Conservation (phyloP, 2,113 vertebrate genomes). For the Ceyx melanurus region DNA sequence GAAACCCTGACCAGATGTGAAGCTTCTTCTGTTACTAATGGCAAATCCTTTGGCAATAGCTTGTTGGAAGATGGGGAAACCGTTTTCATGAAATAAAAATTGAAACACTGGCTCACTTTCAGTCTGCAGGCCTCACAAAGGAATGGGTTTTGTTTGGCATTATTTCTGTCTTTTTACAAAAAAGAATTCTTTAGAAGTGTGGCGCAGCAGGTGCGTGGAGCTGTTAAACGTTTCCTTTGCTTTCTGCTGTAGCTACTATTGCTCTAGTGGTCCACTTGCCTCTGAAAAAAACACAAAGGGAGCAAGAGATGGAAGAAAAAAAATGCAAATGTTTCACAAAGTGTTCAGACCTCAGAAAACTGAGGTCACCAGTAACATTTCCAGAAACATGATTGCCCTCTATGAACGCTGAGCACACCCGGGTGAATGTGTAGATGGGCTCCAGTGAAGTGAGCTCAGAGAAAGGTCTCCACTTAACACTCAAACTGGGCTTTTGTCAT, state of each 20-base stretch:
- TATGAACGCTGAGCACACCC: not conserved
- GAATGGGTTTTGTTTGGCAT: not conserved
- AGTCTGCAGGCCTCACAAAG: not conserved
- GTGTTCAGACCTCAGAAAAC: not conserved
- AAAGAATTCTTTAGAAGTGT: not conserved
- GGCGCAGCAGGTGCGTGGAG: not conserved
- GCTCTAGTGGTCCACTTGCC: not conserved
- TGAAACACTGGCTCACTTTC: not conserved
- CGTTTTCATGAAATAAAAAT: not conserved
- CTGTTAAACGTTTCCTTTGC: not conserved
- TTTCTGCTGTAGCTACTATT: not conserved
- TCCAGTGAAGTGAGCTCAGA: not conserved
- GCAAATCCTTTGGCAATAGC: slow-evolving; percentile 47
- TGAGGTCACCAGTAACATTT: not conserved
- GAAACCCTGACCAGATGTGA: slow-evolving; percentile 40
- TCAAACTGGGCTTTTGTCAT: not conserved
- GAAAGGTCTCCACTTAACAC: not conserved
- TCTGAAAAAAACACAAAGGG: not conserved
- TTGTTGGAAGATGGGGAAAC: not conserved
- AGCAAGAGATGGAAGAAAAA: not conserved
- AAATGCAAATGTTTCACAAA: not conserved
- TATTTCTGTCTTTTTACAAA: not conserved
- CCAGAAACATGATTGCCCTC: not conserved
- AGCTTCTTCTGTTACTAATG: slow-evolving; percentile 52
- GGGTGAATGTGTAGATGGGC: not conserved